phyloP scores from a whole-genome alignment of 2,113 vertebrate species.

The Aramus guarauna region DNA sequence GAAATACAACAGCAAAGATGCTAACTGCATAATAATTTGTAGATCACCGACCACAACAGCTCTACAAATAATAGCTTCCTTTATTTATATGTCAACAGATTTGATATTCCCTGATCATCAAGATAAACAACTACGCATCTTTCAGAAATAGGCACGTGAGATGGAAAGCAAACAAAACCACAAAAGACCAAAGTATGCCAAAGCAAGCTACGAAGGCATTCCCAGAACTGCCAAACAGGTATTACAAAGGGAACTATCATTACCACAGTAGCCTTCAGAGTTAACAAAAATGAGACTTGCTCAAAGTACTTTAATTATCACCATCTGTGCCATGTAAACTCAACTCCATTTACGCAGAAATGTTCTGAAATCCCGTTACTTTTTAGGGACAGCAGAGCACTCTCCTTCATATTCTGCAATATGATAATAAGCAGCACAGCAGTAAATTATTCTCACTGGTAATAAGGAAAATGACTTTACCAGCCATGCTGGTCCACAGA shows the following conservation, averaged over 20 bases:
- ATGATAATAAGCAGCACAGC: neutral
- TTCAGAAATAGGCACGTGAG: neutral
- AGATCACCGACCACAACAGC: conserved; percentile 1
- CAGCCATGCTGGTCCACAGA: neutral
- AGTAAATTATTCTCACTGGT: neutral
- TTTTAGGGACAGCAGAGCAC: neutral
- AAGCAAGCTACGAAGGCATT: neutral
- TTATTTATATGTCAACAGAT: conserved; percentile 53
- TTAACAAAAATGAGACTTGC: neutral
- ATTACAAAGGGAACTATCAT: neutral
- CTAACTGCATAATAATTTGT: neutral
- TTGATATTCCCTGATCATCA: neutral
- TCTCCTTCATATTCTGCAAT: neutral
- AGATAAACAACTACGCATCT: conserved; percentile 29
- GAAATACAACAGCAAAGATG: neutral
- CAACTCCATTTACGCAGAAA: neutral
- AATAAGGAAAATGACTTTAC: neutral
- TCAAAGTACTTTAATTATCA: neutral
- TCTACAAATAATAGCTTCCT: neutral
- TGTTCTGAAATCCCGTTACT: neutral
- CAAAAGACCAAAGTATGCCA: neutral
- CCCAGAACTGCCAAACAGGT: conserved; percentile 5
- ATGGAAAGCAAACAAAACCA: conserved; percentile 42
- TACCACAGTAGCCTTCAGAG: neutral
- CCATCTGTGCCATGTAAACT: neutral